These are phyloP conservation scores for Drosophila micromelanica DNA, from an alignment of 1,140 invertebrate genomes.

Conservation along the genomic window DNA sequence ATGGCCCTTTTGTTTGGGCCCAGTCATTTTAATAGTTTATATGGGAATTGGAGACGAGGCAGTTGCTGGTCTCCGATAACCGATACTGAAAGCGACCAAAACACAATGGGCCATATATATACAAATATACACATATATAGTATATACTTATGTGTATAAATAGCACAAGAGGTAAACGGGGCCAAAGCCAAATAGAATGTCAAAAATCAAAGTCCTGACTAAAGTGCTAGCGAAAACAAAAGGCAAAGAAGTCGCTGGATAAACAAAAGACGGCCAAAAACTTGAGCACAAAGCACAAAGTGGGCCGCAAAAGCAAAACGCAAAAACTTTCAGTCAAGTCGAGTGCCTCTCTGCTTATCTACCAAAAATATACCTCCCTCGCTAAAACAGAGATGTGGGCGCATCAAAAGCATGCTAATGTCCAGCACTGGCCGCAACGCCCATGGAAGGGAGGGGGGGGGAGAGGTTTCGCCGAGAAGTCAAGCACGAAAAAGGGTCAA, in stretches of 20 bases:
- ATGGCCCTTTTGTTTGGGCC: slow-evolving; percentile 58
- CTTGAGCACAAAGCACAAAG: slow-evolving; percentile 38
- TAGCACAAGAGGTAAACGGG: slow-evolving; percentile 63
- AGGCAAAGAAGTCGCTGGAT: slow-evolving; percentile 53
- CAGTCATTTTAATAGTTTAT: slow-evolving; percentile 75
- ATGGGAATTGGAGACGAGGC: slow-evolving; percentile 36
- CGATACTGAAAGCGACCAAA: slow-evolving; percentile 20
- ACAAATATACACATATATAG: slow-evolving; percentile 19
- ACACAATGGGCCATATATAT: slow-evolving; percentile 45
- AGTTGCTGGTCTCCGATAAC: slow-evolving; percentile 36
- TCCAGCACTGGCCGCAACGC: slow-evolving; percentile 67
- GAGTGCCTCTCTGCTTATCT: slow-evolving; percentile 57
- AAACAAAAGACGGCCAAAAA: slow-evolving; percentile 72
- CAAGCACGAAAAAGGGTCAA: slow-evolving; percentile 81
- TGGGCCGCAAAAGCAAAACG: slow-evolving; percentile 22
- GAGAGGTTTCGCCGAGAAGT: slow-evolving; percentile 53
- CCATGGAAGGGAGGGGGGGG: slow-evolving; percentile 19
- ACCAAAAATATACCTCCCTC: slow-evolving; percentile 18
- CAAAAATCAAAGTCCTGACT: slow-evolving; percentile 79
- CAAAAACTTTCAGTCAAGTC: slow-evolving; percentile 53
- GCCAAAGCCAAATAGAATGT: slow-evolving; percentile 76
- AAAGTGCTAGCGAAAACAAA: slow-evolving; percentile 71
- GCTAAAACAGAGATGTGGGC: slow-evolving; percentile 21
- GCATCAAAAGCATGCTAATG: slow-evolving; percentile 81
- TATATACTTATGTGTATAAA: slow-evolving; percentile 44